These are phyloP conservation scores for Rhinogobio ventralis DNA, from an alignment of 2,797 vertebrate species.

Conservation along the genomic window DNA sequence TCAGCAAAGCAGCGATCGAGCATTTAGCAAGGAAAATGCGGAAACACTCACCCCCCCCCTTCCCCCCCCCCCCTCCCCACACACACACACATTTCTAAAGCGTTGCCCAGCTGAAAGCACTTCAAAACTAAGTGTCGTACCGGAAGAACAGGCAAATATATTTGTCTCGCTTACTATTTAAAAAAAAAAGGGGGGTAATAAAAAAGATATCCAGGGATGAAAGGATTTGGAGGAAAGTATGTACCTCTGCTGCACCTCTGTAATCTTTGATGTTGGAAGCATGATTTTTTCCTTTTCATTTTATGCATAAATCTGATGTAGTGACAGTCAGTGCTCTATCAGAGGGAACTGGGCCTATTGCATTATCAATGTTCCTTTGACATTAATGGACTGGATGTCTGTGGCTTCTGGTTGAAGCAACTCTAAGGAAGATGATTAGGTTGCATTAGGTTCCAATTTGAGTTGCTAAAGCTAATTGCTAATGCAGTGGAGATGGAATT, in stretches of 20 bases:
- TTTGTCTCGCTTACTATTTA: constrained; percentile 28
- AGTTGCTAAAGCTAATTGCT: constrained; percentile 10
- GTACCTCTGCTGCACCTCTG: background rate
- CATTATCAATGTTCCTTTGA: constrained; percentile 64
- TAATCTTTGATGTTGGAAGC: constrained; percentile 26
- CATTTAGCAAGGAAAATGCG: constrained; percentile 36
- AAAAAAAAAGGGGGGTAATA: background rate
- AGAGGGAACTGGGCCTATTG: constrained; percentile 59
- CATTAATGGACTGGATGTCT: constrained; percentile 51
- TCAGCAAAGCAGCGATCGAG: constrained; percentile 49
- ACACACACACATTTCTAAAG: constrained; percentile 26
- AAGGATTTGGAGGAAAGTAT: background rate
- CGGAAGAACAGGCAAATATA: constrained; percentile 38
- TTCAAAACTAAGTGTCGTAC: constrained; percentile 27
- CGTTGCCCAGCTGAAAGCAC: constrained; percentile 54
- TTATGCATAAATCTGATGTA: constrained; percentile 2
- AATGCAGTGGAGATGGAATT: constrained; percentile 3
- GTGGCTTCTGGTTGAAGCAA: constrained; percentile 59
- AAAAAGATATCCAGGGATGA: constrained; percentile 13
- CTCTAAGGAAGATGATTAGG: constrained; percentile 38
- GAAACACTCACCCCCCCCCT: background rate
- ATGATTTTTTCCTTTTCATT: constrained; percentile 28
- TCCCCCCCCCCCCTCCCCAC: no score
- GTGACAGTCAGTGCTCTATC: constrained; percentile 45
- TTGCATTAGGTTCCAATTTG: constrained; percentile 67